Base-by-base conservation (phyloP, 2,888 invertebrate genomes). In the Nymphalis c-album region DNA sequence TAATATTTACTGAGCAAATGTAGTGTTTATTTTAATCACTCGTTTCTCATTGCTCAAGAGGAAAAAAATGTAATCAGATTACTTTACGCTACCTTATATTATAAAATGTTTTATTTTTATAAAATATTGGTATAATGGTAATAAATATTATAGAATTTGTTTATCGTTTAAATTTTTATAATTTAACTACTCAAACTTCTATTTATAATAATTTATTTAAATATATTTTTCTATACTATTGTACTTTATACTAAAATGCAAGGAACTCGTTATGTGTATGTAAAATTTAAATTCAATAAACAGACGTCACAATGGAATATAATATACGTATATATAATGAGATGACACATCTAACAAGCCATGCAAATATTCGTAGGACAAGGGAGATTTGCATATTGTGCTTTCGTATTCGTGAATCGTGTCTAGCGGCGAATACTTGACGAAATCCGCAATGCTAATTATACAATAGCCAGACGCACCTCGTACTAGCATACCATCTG, bases 371-470 rank as follows among this genome's bases (percentile, higher is more conserved):
- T 35, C 35, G 40, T 18, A 57, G 57, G 35, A 57, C 55, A 35
- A 57, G 57, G 13, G 18, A 57, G 78, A 89, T 89, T 90, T 86
- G 85, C 88, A 89, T 89, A 83, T 80, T 80, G 80, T 80, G 82
- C 82, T 80, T 82, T 85, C 85, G 83, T 86, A 83, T 87, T 88
- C 87, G 82, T 84, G 81, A 85, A 85, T 80, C 78, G 82, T 79
- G 84, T 85, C 84, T 87, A 86, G 83, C 79, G 78, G 78, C 81
- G 80, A 82, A 79, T 81, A 84, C 83, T 85, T 87, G 87, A 87
- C 86, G 84, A 88, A 88, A 88, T 89, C 86, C 87, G 85, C 85
- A 87, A 83, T 88, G 87, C 87, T 87, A 88, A 88, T 90, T 86
- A 88, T 87, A 88, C 86, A 88, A 86, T 87, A 80, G 85, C 83